Evolutionary conservation across 2,113 vertebrate species (phyloP), one percentile per base, ranked within the genome.

Genomic region (Cyanoderma ruficeps): DNA sequence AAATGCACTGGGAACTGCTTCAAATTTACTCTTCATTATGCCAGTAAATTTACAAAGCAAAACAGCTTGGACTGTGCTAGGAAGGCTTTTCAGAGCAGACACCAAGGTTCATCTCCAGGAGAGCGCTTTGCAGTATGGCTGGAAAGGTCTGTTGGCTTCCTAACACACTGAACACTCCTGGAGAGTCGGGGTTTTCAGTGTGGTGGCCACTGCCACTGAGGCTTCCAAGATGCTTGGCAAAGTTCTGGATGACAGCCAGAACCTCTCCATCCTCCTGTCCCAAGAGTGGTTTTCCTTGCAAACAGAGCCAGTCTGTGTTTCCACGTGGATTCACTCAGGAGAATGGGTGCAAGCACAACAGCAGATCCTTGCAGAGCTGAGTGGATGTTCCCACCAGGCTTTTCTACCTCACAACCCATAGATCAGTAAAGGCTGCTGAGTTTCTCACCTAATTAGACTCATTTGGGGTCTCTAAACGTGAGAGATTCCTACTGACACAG

Each of bases 121-220:
- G 25, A 69, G n/a, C 5, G 23, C 1, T 50, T 87, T 68, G 13
- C 18, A 68, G 11, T 10, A 6, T 5, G 15, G 23, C 41, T 59
- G 21, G 11, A 49, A 60, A 60, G 9, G 5, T 13, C 31, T 81
- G 9, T 3, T 56, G 27, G 11, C 27, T 78, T 63, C 67, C 42
- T 15, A 19, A 44, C 3, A 23, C 41, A n/a, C 13, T 14, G 24
- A 60, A 33, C 11, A 3, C 18, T 53, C 17, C 39, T 37, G 53
- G 11, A 47, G 27, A 30, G 9, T 42, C 1, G 5, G 20, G 7
- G 6, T 44, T 23, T 42, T n/a, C 17, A 41, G 1, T 0, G 0
- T 15, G 44, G 25, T 60, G 55, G 16, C 5, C 0, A 0, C 27
- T 64, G 28, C 35, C 31, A 3, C 3, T 11, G 10, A 28, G 53